Evolutionary conservation across 2,113 vertebrate genomes (phyloP).

Genomic region (Caracal caracal): DNA sequence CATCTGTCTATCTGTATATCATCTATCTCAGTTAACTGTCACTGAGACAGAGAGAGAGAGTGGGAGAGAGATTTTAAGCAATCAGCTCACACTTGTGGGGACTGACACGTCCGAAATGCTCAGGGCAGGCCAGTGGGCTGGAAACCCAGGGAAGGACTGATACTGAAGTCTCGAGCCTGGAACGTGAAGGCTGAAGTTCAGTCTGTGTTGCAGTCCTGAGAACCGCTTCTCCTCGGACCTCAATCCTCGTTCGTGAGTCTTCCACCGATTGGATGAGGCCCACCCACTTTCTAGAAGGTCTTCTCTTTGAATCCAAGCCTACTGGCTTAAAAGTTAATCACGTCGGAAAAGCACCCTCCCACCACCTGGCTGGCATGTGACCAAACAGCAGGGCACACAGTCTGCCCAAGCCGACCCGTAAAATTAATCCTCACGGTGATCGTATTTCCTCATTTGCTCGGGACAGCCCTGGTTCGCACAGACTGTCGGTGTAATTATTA

Average conservation of each 20-base stretch:
- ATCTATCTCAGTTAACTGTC: not conserved
- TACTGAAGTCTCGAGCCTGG: rapidly evolving
- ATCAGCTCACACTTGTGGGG: rapidly evolving
- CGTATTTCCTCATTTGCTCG: rapidly evolving
- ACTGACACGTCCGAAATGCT: rapidly evolving
- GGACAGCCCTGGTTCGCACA: rapidly evolving
- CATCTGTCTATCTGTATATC: not conserved
- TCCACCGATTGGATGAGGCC: not conserved
- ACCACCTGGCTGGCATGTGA: not conserved
- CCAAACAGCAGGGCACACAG: rapidly evolving
- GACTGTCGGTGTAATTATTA: rapidly evolving
- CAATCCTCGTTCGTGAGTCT: not conserved
- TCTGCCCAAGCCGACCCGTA: rapidly evolving
- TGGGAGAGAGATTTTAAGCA: not conserved
- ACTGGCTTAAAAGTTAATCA: not conserved
- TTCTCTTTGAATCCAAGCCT: not conserved
- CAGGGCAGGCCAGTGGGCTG: not conserved
- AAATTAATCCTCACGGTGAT: rapidly evolving
- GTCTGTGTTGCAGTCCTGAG: rapidly evolving
- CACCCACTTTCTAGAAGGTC: rapidly evolving
- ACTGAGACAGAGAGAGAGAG: not conserved
- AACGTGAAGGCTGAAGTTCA: not conserved
- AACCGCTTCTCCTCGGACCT: not conserved
- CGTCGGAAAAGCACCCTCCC: not conserved
- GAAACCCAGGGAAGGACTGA: rapidly evolving